Evolutionary conservation across 2,888 invertebrate species (phyloP), one percentile per base, ranked within the genome.

Genomic region (Harpalus rubripes): DNA sequence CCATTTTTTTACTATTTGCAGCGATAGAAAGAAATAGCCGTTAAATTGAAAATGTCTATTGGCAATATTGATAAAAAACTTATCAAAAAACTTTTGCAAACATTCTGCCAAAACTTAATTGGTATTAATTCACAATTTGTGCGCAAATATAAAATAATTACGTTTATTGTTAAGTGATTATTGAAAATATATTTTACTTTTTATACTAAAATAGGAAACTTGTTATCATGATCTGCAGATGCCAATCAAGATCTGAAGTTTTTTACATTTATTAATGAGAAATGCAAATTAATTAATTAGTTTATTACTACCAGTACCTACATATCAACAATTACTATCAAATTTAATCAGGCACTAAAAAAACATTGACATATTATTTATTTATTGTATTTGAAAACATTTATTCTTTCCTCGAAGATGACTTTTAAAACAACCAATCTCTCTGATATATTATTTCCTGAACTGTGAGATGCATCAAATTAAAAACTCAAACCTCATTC

Each of bases 401-500:
- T 10, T 52, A 12, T 15, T 68, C 26, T 12, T 68, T 68, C 39
- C n/a, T 32, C 15, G 15, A 7, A 15, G 32, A 68, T 68, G 68
- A 68, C n/a, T 68, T 32, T 1, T 68, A n/a, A 8, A 68, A 68
- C 26, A 6, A 3, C 0, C 10, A 26, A 32, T n/a, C 5, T 15
- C 26, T 26, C 39, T 68, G 26, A 26, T 15, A 39, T 41, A 32
- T 74, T 74, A 41, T 44, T 74, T 41, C 44, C 72, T 74, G 32
- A 22, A 3, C 2, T 39, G 16, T 44, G 5, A 18, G 68, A 74
- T 44, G 10, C 16, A 68, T 68, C 18, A 74, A 74, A 41, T 44
- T 44, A 44, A 74, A 18, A 74, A 74, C 52, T 74, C 10, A 44
- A 74, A 22, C 15, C 72, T 74, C 72, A 74, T 74, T 44, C 72